Percentiles rank a stretch among this genome's conserved stretches.
Conservation (phyloP, 2,888 invertebrate genomes). For the Folsomia candida region DNA sequence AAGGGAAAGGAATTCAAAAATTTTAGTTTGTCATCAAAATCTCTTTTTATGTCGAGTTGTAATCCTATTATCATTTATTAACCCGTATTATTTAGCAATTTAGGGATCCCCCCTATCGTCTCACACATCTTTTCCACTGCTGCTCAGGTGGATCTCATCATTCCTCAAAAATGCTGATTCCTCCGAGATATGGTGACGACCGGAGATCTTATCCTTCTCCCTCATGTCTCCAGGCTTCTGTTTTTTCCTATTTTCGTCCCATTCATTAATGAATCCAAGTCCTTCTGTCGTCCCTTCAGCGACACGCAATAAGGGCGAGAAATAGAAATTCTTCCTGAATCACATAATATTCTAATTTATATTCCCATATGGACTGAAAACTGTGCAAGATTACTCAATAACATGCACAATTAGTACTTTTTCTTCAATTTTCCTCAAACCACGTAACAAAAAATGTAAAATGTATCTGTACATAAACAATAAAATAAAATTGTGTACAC, state of each 20-base stretch:
- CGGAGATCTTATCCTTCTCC: not conserved
- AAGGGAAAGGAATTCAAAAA: constrained; percentile 15
- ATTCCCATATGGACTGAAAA: too few species aligned
- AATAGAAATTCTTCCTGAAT: too few species aligned
- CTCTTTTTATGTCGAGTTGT: constrained; percentile 4
- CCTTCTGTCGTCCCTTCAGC: not conserved
- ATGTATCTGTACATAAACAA: too few species aligned
- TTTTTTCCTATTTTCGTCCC: not conserved
- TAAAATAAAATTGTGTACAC: too few species aligned
- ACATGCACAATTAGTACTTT: too few species aligned
- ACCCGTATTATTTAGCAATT: constrained; percentile 18
- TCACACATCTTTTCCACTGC: not conserved
- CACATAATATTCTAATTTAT: too few species aligned
- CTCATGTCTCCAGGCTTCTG: not conserved
- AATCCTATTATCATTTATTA: constrained; percentile 21
- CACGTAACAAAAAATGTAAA: too few species aligned
- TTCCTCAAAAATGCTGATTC: not conserved
- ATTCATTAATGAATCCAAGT: not conserved
- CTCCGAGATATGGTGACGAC: not conserved
- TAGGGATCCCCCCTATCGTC: not conserved
- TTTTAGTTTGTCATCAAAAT: constrained; percentile 15
- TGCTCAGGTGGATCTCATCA: not conserved
- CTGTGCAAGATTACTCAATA: too few species aligned
- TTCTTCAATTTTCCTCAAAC: too few species aligned
- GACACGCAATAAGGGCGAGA: too few species aligned